Conservation (phyloP, 2,888 invertebrate genomes). For the Tuberolachnus salignus region DNA sequence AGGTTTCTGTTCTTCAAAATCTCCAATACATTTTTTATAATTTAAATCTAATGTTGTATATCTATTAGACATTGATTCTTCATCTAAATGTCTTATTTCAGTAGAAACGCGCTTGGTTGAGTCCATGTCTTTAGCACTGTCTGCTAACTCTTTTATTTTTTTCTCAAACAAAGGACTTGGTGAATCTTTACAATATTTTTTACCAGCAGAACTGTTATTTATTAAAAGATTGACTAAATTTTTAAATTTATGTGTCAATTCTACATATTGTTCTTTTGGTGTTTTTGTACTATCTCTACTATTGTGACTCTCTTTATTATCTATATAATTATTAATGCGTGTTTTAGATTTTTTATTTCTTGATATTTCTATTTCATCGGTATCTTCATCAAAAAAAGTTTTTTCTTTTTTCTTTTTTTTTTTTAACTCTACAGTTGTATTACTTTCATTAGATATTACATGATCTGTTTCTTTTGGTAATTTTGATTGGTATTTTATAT, state of each 20-base stretch:
- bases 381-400: not conserved
- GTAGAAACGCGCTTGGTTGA: not conserved
- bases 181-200: conserved; percentile 28
- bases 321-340: not conserved
- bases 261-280: not conserved
- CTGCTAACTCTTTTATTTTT: conserved; percentile 18
- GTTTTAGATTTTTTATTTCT: conserved; percentile 1
- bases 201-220: conserved; percentile 50
- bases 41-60: conserved; percentile 7
- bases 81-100: not conserved
- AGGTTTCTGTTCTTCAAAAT: conserved; percentile 32
- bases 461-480: not conserved
- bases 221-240: conserved; percentile 34
- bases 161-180: conserved; percentile 5
- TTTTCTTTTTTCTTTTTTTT: conserved; percentile 8
- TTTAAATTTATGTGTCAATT: conserved; percentile 26
- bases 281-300: not conserved
- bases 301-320: not conserved
- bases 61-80: not conserved
- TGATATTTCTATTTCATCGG: not conserved
- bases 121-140: not conserved
- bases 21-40: conserved; percentile 11
- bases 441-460: not conserved
- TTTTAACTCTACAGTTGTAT: not conserved
- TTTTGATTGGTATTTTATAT: conserved; percentile 17